Evolutionary conservation across 1,140 invertebrate species (phyloP).

Genomic region (Papilio polyxenes): DNA sequence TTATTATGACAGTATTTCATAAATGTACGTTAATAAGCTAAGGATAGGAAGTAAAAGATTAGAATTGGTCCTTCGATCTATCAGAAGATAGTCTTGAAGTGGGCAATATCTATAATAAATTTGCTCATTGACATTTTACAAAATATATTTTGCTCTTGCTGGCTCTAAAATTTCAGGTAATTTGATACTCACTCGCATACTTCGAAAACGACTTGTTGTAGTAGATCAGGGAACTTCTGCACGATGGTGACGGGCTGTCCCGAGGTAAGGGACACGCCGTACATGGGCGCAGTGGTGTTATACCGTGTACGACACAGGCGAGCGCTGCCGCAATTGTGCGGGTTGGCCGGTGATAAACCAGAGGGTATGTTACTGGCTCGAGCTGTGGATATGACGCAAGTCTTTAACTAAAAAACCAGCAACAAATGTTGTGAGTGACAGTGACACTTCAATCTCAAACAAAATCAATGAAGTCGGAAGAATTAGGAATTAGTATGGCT

Average conservation of each 20-base stretch:
- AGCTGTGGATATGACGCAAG: slow-evolving; percentile 55
- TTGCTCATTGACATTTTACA: no score
- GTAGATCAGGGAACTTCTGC: slow-evolving; percentile 95
- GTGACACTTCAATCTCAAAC: neutral
- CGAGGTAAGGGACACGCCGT: slow-evolving; percentile 94
- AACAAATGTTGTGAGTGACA: no score
- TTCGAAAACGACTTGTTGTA: slow-evolving; percentile 96
- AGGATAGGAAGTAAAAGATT: no score
- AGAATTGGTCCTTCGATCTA: neutral
- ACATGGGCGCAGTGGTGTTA: slow-evolving; percentile 96
- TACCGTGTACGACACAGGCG: slow-evolving; percentile 92
- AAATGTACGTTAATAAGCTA: no score
- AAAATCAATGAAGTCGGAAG: neutral
- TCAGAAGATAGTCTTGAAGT: no score
- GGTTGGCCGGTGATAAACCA: slow-evolving; percentile 50
- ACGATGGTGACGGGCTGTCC: slow-evolving; percentile 96
- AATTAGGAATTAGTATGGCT: no score
- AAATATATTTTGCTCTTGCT: neutral
- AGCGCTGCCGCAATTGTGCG: slow-evolving; percentile 82
- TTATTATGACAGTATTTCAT: no score
- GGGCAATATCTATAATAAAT: no score
- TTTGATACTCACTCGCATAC: slow-evolving; percentile 86
- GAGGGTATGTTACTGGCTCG: slow-evolving; percentile 58
- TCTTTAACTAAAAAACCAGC: neutral
- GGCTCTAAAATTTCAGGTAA: neutral